These are phyloP conservation scores for Tarsius wallacei DNA, from an alignment of 2,797 vertebrate species.

Conservation along the genomic window DNA sequence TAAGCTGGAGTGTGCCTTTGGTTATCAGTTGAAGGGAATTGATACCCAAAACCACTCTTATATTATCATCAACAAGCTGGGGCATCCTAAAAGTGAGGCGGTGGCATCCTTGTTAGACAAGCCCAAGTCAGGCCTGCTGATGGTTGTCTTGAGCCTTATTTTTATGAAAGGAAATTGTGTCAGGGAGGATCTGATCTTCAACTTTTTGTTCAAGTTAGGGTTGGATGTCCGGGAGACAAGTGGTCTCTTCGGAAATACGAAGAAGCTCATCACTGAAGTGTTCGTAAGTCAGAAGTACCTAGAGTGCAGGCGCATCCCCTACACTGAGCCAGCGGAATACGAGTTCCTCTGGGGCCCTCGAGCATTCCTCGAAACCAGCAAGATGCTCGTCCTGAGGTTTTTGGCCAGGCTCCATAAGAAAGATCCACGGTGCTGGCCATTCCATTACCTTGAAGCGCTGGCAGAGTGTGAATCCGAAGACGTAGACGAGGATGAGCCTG, in stretches of 20 bases:
- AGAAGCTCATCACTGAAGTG: constrained; percentile 93
- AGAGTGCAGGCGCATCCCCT: constrained; percentile 92
- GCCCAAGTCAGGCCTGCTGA: constrained; percentile 93
- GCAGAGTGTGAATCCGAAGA: constrained; percentile 70
- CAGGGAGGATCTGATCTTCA: constrained; percentile 92
- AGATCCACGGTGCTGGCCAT: constrained; percentile 72
- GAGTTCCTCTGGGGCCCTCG: constrained; percentile 94
- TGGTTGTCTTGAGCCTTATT: constrained; percentile 94
- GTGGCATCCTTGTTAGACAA: constrained; percentile 84
- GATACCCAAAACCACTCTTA: constrained; percentile 93
- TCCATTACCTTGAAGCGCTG: constrained; percentile 69
- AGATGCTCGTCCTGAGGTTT: constrained; percentile 93
- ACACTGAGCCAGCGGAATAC: constrained; percentile 93
- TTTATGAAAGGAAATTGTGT: constrained; percentile 95
- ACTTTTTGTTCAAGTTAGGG: constrained; percentile 92
- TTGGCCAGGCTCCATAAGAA: constrained; percentile 91
- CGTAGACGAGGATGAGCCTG: constrained; percentile 23
- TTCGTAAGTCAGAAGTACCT: constrained; percentile 96
- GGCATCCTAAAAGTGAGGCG: constrained; percentile 1
- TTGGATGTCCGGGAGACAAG: constrained; percentile 92
- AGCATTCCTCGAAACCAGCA: constrained; percentile 93
- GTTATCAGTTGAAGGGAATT: constrained; percentile 93
- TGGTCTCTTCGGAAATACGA: constrained; percentile 93
- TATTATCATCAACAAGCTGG: constrained; percentile 93
- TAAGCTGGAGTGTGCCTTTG: constrained; percentile 94